Percentiles rank a stretch among this genome's conserved stretches.
phyloP scores from a whole-genome alignment of 2,113 vertebrate genomes.

The Panthera uncia region DNA sequence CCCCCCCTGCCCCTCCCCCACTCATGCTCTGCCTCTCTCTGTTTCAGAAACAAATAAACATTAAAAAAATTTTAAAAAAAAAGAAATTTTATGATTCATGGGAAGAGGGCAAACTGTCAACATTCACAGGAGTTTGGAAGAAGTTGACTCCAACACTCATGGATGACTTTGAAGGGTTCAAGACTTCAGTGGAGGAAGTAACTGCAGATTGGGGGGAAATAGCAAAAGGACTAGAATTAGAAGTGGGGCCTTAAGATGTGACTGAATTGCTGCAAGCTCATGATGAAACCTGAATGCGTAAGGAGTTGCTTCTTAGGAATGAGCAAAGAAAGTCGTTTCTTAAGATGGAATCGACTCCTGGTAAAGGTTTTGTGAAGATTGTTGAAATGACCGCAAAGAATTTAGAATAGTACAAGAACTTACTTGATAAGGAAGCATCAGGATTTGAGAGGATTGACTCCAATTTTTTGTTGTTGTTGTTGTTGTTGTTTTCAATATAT shows the following conservation, averaged over 20 bases:
- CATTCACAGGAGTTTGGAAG: not conserved
- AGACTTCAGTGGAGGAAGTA: not conserved
- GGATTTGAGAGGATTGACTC: not conserved
- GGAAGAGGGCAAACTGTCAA: not conserved
- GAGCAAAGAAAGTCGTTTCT: not conserved
- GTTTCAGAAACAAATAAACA: no score
- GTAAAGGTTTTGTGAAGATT: not conserved
- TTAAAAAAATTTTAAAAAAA: no score
- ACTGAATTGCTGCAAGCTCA: not conserved
- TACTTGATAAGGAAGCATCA: not conserved
- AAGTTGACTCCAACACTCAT: not conserved
- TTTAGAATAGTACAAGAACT: not conserved
- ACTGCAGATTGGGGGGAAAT: not conserved
- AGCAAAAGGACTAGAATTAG: not conserved
- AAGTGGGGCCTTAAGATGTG: not conserved
- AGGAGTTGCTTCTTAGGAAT: not conserved
- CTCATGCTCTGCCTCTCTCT: no score
- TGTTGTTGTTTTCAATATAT: no score
- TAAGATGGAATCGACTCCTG: not conserved
- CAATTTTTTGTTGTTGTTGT: not conserved
- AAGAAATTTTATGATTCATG: not conserved
- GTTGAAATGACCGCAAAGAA: not conserved
- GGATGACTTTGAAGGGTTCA: not conserved
- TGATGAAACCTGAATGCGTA: not conserved
- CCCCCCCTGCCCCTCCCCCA: no score